Evolutionary conservation across 2,797 vertebrate genomes (phyloP).

Genomic region (Phrynocephalus vlangalii): DNA sequence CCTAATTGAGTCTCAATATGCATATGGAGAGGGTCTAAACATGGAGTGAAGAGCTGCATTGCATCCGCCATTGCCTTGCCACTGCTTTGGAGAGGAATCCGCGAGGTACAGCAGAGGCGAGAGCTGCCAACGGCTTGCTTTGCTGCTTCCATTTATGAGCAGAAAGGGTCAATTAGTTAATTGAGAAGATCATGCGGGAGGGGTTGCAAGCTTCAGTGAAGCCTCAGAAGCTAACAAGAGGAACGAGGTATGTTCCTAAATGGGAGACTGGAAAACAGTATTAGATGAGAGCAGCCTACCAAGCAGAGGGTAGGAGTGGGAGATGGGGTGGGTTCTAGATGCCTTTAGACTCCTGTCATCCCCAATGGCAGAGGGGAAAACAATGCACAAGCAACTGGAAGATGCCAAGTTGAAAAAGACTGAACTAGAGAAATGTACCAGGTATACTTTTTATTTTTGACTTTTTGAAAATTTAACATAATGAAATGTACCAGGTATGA

Average conservation of each 20-base stretch:
- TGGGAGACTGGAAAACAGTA: not conserved
- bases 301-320: too few species aligned
- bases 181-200: not conserved
- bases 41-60: not conserved
- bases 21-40: constrained; percentile 54
- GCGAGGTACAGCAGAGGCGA: not conserved
- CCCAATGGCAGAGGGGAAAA: not conserved
- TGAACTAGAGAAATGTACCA: not conserved
- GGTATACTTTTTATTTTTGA: too few species aligned
- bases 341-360: not conserved
- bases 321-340: too few species aligned
- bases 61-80: not conserved
- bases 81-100: not conserved
- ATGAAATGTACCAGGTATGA: not conserved
- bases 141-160: not conserved
- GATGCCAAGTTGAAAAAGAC: not conserved
- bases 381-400: not conserved
- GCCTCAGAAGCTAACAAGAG: rapidly evolving
- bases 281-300: not conserved
- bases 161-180: constrained; percentile 11
- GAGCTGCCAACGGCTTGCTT: not conserved
- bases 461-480: too few species aligned
- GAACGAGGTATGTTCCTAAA: rapidly evolving
- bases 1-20: constrained; percentile 57
- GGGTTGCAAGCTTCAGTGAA: not conserved